phyloP scores from a whole-genome alignment of 2,113 vertebrate species.

The Coryphaenoides rupestris region DNA sequence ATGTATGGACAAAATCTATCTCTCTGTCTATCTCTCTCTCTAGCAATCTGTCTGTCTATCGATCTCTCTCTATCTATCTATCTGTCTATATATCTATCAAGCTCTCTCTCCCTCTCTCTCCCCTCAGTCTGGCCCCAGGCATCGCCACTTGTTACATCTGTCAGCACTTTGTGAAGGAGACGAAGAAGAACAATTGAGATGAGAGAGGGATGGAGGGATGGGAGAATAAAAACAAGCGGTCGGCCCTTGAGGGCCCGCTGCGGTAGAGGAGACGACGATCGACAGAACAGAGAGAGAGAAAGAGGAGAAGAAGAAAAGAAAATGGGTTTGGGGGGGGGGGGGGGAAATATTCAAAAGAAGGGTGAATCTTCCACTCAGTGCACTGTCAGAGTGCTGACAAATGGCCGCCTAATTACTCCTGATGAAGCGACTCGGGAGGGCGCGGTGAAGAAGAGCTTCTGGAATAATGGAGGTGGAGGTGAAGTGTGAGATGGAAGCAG shows the following conservation, averaged over 20 bases:
- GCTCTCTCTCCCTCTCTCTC: slow-evolving; percentile 3
- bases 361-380: too few species aligned
- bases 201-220: background rate
- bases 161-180: slow-evolving; percentile 28
- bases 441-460: background rate
- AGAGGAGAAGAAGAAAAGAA: background rate
- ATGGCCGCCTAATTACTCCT: background rate
- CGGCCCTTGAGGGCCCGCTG: background rate
- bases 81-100: too few species aligned
- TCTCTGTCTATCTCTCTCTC: too few species aligned
- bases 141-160: slow-evolving; percentile 21
- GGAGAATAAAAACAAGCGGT: background rate
- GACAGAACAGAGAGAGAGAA: too few species aligned
- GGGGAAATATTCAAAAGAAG: background rate
- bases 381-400: background rate
- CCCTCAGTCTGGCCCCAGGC: background rate
- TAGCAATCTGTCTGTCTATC: too few species aligned
- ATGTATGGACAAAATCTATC: too few species aligned
- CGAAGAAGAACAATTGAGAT: slow-evolving; percentile 2
- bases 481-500: background rate
- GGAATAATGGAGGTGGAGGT: background rate
- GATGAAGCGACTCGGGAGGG: background rate
- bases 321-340: background rate
- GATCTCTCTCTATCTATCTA: background rate
- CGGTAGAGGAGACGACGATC: too few species aligned